These are phyloP conservation scores for Ips nitidus DNA, from an alignment of 1,140 invertebrate species.

Conservation along the genomic window DNA sequence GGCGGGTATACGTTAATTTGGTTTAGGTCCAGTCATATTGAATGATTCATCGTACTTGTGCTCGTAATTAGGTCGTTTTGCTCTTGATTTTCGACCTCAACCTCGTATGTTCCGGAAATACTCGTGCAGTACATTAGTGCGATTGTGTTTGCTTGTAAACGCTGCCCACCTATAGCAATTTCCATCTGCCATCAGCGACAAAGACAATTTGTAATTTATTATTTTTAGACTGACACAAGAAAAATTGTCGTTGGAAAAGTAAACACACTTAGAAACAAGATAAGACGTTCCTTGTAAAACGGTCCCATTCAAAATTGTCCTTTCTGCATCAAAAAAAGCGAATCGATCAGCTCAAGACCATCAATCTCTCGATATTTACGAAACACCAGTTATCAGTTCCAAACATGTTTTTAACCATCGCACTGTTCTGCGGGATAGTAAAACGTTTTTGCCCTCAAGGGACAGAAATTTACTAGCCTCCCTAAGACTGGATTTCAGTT, in stretches of 20 bases:
- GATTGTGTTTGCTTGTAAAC: too few relatives aligned
- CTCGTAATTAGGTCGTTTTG: neutral
- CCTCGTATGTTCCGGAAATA: neutral
- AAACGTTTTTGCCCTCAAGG: neutral
- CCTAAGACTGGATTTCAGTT: neutral
- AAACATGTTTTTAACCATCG: conserved; percentile 28
- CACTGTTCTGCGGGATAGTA: neutral
- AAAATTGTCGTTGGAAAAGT: conserved; percentile 10
- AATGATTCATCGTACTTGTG: conserved; percentile 26
- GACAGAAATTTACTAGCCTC: neutral
- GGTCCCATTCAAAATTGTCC: conserved; percentile 17
- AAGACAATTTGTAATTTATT: neutral
- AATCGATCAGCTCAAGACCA: conserved; percentile 14
- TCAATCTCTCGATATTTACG: conserved; percentile 28
- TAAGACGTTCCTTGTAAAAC: conserved; percentile 18
- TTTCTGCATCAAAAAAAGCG: conserved; percentile 17
- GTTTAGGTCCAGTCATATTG: conserved; percentile 28
- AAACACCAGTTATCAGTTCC: conserved; percentile 33
- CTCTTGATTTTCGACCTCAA: neutral
- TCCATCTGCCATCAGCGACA: neutral
- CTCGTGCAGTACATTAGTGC: neutral
- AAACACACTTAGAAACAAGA: conserved; percentile 23
- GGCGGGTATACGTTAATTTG: conserved; percentile 18
- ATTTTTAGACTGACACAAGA: neutral
- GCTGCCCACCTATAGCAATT: neutral